Evolutionary conservation across 2,113 vertebrate species (phyloP).

Genomic region (Emberiza fucata): DNA sequence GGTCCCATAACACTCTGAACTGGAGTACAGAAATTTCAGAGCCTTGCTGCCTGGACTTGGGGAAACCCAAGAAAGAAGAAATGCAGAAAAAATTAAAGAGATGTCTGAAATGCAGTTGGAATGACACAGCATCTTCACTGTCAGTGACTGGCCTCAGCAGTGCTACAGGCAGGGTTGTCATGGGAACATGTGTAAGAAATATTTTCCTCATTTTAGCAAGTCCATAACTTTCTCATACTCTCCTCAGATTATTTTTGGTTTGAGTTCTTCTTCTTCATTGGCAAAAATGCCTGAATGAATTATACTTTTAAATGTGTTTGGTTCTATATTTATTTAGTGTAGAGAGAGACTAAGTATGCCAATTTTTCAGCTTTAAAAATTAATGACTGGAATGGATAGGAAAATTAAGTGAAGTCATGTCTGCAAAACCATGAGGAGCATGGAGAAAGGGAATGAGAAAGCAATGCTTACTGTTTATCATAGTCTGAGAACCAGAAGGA

Average conservation of each 20-base stretch:
- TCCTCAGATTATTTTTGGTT: background rate
- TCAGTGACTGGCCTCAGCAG: background rate
- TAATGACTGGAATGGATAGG: background rate
- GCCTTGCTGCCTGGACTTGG: background rate
- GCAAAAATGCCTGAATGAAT: background rate
- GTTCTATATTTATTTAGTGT: background rate
- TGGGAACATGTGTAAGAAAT: conserved; percentile 25
- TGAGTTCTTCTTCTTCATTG: background rate
- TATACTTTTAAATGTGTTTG: background rate
- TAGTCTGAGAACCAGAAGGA: background rate
- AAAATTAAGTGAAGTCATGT: background rate
- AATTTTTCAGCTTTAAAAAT: background rate
- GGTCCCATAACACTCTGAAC: background rate
- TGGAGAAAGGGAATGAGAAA: background rate
- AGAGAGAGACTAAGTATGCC: background rate
- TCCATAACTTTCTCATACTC: background rate
- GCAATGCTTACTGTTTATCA: background rate
- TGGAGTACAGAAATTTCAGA: background rate
- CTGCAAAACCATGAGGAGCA: background rate
- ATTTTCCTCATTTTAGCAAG: background rate
- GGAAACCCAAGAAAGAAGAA: background rate
- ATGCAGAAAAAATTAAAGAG: background rate
- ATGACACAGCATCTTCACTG: conserved; percentile 44
- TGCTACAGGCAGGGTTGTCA: conserved; percentile 45
- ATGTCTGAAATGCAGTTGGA: background rate